Base-by-base conservation (phyloP, 2,113 vertebrate genomes). In the Ranitomeya imitator region DNA sequence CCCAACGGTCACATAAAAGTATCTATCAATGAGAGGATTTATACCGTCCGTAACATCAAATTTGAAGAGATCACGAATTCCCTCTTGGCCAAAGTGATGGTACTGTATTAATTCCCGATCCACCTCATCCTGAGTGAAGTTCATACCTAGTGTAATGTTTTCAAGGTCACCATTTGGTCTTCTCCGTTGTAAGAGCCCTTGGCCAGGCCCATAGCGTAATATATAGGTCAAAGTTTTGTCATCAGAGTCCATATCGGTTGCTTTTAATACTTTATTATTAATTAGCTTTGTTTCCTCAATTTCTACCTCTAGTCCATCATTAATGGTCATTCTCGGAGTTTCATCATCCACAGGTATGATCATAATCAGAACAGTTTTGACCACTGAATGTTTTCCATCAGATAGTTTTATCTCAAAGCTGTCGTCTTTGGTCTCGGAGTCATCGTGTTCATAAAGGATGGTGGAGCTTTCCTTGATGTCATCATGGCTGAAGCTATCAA, bases 31-130 rank as follows among this genome's bases (percentile, higher is more conserved):
- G 69, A 99, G 95, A 67, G 96, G 94, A 90, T 99, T 99, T 85
- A 96, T 94, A 69, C 97, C 97, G 89, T 99, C 98, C 0, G 98
- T 99, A 87, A 99, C 97, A 79, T 99, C 98, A 90, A 99, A 99
- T 89, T 99, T 99, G 89, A 99, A 95, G 55, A 99, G 95, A 92
- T 99, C 98, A 15, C 97, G 96, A 73, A 97, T 92, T 73, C 97
- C 97, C 76, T 97, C 96, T 85, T 93, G 96, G 60, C 98, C 97
- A 45, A 94, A 95, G 89, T 99, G 98, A 67, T 92, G 88, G 76
- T 99, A 99, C 14, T 92, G 89, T 88, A 99, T 97, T 31, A 96
- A 89, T 69, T 93, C 96, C 89, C 93, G 96, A 92, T 99, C 97
- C 19, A 99, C 91, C 61, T 99, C 97, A n/a, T 92, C 96, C 83